Base-by-base conservation (phyloP, 2,113 vertebrate species). In the Paracanthobrama guichenoti region DNA sequence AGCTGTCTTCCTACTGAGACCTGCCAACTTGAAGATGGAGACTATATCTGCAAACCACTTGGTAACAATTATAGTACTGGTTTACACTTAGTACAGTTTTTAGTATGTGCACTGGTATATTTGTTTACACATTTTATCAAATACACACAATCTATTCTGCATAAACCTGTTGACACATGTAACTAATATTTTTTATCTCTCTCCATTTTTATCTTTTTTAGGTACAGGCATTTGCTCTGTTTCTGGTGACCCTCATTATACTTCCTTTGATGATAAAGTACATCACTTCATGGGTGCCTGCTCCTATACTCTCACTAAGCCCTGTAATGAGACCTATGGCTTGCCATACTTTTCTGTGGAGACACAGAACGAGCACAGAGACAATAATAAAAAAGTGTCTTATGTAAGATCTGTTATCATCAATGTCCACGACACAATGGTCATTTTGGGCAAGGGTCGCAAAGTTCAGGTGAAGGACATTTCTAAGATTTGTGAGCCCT, bases 201-300 rank as follows among this genome's bases (percentile, higher is more conserved):
- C 44, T 0, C 57, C 9, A 31, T 59, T 69, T 46, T 64, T 26
- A 50, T 55, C 71, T 26, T 48, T 50, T 57, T 4, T 44, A 93
- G 90, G n/a, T 66, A 82, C 12, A 31, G 93, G 88, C 4, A 91
- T 87, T 13, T 93, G 53, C 53, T 90, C 88, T 0, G 91, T 93
- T 2, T 92, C 90, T 0, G 94, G 94, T 0, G 95, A 95, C 82
- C 94, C 94, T 42, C 94, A 95, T 85, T 95, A 96, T 95, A 95
- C 93, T 2, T 95, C 92, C 50, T 94, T 95, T 28, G 91, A 93
- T 66, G 82, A 93, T 66, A 84, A 24, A 60, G 89, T 86, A 71
- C 95, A 97, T 87, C 85, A 96, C 85, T 97, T 96, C 88, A 96
- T 96, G 96, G 96, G 96, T 53, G 93, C 95, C 72, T 97, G 96